Evolutionary conservation across 2,797 vertebrate genomes (phyloP), one percentile per base, ranked within the genome.

Genomic region (Ibycter americanus): DNA sequence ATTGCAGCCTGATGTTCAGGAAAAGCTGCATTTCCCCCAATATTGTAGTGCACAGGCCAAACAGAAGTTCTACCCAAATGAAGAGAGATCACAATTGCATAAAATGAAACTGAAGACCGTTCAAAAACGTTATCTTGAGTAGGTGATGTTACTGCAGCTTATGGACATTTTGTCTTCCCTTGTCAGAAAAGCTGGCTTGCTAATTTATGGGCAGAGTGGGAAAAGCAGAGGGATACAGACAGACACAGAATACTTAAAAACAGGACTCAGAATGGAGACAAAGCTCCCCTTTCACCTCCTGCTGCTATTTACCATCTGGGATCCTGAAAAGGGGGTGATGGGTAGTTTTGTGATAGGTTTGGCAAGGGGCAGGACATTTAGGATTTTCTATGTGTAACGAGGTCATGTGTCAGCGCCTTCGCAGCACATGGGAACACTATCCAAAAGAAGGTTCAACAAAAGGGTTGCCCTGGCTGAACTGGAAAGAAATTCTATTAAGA

Each of bases 291-390:
- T 97, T 97, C 96, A 96, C 96, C 97, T 97, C 97, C 97, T 85
- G 95, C 97, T 97, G 97, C 97, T 97, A 96, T 98, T 98, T 97
- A 97, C 97, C 97, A 97, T 98, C 98, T 98, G 97, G 98, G 97
- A 94, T 97, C 93, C 96, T 96, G 97, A 97, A 97, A 97, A 97
- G 96, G 85, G 93, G 92, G 97, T 94, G 95, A 96, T 96, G 97
- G 97, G 97, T 52, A 96, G 94, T 94, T 96, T 93, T 94, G 90
- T 97, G 97, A 96, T 95, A 93, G 91, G 63, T 96, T 91, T 96
- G 94, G 96, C 97, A 97, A 95, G 96, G 96, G 96, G 93, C 93
- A 96, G 90, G 95, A 96, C 95, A 97, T 96, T 95, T 78, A 94
- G 95, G 93, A 86, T 96, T 96, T 96, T 96, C 95, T 97, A 1